Evolutionary conservation across 2,888 invertebrate species (phyloP), one percentile per base, ranked within the genome.

Genomic region (Euclidia mi): DNA sequence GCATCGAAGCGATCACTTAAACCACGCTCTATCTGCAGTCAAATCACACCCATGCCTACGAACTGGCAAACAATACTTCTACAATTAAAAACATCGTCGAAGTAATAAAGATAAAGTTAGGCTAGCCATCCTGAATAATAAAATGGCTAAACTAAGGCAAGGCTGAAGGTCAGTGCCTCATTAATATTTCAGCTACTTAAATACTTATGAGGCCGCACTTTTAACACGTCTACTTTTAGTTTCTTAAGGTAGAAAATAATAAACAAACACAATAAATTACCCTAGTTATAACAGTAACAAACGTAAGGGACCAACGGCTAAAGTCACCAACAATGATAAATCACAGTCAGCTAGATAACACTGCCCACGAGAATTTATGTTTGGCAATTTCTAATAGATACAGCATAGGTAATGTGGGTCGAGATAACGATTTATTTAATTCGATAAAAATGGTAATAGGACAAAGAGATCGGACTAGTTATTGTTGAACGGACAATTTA

Each of bases 291-390:
- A 84, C 79, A 78, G 85, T 86, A 88, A 87, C 85, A 84, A 88
- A 89, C 82, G 79, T 78, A 73, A 66, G 71, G 78, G 80, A 71
- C 71, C 70, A 65, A 73, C 67, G 77, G 70, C 81, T 83, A 85
- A 85, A 87, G 87, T 91, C 87, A 67, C 78, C 79, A 80, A 77
- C 89, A 83, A 87, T 88, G 81, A 85, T 90, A 87, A 87, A 89
- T 89, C 85, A 87, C 78, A 72, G 64, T 56, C 57, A 57, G 46
- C 59, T 40, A 56, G 89, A 89, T 90, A 88, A 87, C 78, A 84
- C 73, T 73, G 76, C 70, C 79, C 79, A 56, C 53, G 46, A n/a
- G n/a, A n/a, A 90, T 88, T 90, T 88, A 89, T 88, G 84, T 79
- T 78, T 75, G 69, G 69, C 79, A 81, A 87, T 86, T 88, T 79